Percentiles rank a stretch among this genome's conserved stretches.
Evolutionary conservation across 2,113 vertebrate genomes (phyloP).

Genomic region (Anhinga anhinga): DNA sequence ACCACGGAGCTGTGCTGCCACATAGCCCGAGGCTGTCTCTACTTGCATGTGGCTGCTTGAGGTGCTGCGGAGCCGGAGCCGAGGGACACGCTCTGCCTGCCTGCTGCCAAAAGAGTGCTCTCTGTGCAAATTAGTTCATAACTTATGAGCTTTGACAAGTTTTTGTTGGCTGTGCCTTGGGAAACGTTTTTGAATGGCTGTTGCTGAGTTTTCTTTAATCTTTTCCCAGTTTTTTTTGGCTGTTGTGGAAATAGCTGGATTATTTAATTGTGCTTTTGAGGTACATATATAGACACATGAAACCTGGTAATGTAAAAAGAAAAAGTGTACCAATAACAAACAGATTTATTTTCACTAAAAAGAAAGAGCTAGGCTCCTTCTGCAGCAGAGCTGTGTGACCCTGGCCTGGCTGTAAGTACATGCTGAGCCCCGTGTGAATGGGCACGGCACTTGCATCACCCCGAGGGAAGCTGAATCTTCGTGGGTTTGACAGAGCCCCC

Average conservation of each 20-base stretch:
- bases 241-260: background rate
- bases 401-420: background rate
- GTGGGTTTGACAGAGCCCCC: background rate
- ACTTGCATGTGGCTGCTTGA: background rate
- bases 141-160: constrained; percentile 51
- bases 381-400: background rate
- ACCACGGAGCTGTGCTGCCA: background rate
- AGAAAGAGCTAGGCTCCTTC: background rate
- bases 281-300: background rate
- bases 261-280: constrained; percentile 15
- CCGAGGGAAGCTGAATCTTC: background rate
- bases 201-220: constrained; percentile 36
- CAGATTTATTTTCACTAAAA: background rate
- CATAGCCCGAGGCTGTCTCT: background rate
- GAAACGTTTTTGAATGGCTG: constrained; percentile 40
- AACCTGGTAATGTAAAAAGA: background rate
- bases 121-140: constrained; percentile 30
- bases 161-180: constrained; percentile 53
- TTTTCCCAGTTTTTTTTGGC: constrained; percentile 30
- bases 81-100: background rate
- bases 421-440: background rate
- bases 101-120: constrained; percentile 3
- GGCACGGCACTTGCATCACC: background rate
- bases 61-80: background rate
- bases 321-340: background rate